Base-by-base conservation (phyloP, 64 coral and sea anemone species). In the Anthopleura sola region DNA sequence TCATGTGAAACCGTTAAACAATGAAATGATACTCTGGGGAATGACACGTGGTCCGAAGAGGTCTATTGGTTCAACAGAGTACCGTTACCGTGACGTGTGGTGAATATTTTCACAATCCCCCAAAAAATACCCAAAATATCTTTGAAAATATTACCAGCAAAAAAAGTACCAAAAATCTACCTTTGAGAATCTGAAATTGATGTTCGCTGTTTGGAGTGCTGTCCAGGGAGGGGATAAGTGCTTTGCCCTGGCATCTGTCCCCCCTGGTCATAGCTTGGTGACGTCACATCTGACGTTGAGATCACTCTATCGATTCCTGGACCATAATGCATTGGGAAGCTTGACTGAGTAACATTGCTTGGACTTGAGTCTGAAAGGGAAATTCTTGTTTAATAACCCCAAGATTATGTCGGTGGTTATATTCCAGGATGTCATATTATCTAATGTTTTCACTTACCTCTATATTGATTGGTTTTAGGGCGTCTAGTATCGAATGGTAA, bases 281-380 rank as follows among this genome's bases (percentile, higher is more conserved):
- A 47, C 9, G 89, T 66, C 15, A 91, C 84, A 26, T 91, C 89
- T 64, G 89, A 86, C 39, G 84, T 86, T 23, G 89, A 91, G 24
- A 75, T 48, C 50, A 71, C 75, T 79, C 89, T 91, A 79, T 91
- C 89, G 15, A 60, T 53, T 74, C 1, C 78, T 60, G 50, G 18
- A 39, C 84, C 58, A 56, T 83, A 79, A 68, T 86, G 83, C 76
- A 91, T 64, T 9, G 89, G 82, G 78, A 68, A 91, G 76, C 58
- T 86, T 3, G 89, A 40, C 55, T 86, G 89, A n/a, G 78, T 50
- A 46, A 80, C 55, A 68, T 46, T 91, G 50, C 20, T 69, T 33
- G 75, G 24, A 80, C 20, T 31, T 32, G 89, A 26, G 36, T 91
- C 89, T 83, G 78, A 12, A 71, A 71, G 78, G 16, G 39, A 81